A percentile compares a stretch with the other conserved stretches of the same genome.
Evolutionary conservation across 2,888 invertebrate species (phyloP).

Genomic region (Rhagonycha lutea): DNA sequence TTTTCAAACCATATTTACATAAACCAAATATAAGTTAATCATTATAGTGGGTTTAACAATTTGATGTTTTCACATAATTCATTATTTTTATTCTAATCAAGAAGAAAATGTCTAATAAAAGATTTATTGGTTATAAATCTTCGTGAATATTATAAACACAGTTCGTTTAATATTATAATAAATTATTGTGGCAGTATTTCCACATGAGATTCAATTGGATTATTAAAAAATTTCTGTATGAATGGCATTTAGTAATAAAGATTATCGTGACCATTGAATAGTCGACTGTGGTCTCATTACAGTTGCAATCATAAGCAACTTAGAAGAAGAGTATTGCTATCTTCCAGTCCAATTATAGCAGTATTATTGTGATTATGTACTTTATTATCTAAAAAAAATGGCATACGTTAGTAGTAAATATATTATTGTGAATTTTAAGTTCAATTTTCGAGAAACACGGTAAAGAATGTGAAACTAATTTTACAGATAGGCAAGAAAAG

Average conservation of each 20-base stretch:
- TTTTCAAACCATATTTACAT: neutral
- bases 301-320: neutral
- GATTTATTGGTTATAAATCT: neutral
- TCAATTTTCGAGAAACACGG: too few relatives aligned
- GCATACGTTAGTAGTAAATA: too few relatives aligned
- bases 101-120: neutral
- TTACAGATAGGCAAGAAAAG: too few relatives aligned
- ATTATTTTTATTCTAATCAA: neutral
- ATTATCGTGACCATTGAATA: neutral
- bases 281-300: neutral
- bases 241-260: neutral
- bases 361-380: too few relatives aligned
- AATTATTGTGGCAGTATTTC: neutral
- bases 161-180: neutral
- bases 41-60: neutral
- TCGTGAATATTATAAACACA: neutral
- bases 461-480: too few relatives aligned
- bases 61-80: neutral
- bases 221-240: neutral
- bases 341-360: neutral
- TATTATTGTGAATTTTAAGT: too few relatives aligned
- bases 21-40: neutral
- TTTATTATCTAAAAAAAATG: too few relatives aligned
- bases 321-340: neutral
- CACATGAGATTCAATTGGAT: neutral